A percentile compares a stretch with the other conserved stretches of the same genome.
phyloP scores from a whole-genome alignment of 2,888 invertebrate genomes.

The Heteromyza rotundicornis region DNA sequence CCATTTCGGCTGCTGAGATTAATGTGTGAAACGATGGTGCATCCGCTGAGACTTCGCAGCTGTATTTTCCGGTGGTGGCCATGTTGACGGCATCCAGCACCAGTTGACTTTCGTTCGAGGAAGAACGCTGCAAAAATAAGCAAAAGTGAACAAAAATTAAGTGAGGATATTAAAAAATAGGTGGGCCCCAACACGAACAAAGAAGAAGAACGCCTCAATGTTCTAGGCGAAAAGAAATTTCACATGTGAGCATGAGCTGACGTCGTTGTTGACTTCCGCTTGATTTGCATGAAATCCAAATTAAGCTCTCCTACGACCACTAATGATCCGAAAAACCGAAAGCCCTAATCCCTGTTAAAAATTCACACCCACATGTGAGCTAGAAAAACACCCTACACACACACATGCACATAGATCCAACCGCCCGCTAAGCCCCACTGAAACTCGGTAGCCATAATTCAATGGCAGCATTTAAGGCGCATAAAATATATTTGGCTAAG shows the following conservation, averaged over 20 bases:
- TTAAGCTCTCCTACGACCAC: constrained; percentile 12
- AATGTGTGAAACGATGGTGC: constrained; percentile 58
- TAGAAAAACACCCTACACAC: neutral
- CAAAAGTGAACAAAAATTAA: constrained; percentile 8
- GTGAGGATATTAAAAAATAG: constrained; percentile 10
- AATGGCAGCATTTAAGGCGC: constrained; percentile 20
- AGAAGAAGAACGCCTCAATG: neutral
- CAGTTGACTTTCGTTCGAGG: constrained; percentile 55
- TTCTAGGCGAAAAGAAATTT: neutral
- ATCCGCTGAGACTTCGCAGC: constrained; percentile 58
- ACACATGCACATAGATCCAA: neutral
- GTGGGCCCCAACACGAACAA: constrained; percentile 16
- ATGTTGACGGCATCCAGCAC: constrained; percentile 47
- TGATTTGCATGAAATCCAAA: constrained; percentile 19
- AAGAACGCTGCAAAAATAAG: constrained; percentile 30
- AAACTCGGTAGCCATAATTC: constrained; percentile 16
- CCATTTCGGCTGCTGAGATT: constrained; percentile 52
- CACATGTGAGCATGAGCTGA: neutral
- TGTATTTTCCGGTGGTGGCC: constrained; percentile 53
- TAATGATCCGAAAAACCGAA: constrained; percentile 10
- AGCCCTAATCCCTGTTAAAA: constrained; percentile 19
- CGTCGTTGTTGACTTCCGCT: constrained; percentile 6
- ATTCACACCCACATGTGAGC: constrained; percentile 1
- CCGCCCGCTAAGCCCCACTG: neutral
- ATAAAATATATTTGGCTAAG: constrained; percentile 22